Evolutionary conservation across 2,888 invertebrate species (phyloP), one percentile per base, ranked within the genome.

Genomic region (Scaptomyza polygonia): DNA sequence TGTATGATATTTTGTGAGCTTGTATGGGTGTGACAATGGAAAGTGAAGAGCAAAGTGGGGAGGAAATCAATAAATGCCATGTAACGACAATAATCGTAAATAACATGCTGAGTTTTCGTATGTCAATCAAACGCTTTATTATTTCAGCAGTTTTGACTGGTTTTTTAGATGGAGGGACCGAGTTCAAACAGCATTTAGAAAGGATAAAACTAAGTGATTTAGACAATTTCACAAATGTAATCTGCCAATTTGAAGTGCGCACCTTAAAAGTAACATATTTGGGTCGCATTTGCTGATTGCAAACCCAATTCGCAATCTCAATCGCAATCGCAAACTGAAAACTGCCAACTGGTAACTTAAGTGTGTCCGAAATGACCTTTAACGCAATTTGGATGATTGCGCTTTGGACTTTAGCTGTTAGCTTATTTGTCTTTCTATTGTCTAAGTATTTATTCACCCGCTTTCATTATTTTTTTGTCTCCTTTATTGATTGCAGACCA

Each of bases 401-500:
- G 59, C 55, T 66, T 64, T 29, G 12, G 34, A 43, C 44, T 43
- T 36, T 48, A 16, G 63, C 34, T 14, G 14, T n/a, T 27, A 58
- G n/a, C 36, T 55, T 61, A 48, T 62, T 61, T 69, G 52, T 47
- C 52, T 44, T 51, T 54, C 44, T 58, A 36, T 64, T 77, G 63
- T 58, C 64, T 63, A 62, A 77, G 39, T 21, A 44, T 57, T 34
- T 67, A n/a, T 63, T 51, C n/a, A 29, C 47, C 58, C 14, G 3
- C 36, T 3, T 4, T 8, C 8, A 0, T n/a, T 9, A 2, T 12
- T 14, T 34, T 21, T 44, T 44, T 32, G n/a, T 65, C 30, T 18
- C 49, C 27, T 62, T 52, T 64, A 39, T 65, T 81, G 72, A 57
- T 72, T 89, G 30, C 88, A 92, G 92, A 92, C 86, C 92, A 92